These are phyloP conservation scores for Trachelipus rathkii DNA, from an alignment of 1,140 invertebrate species.

Conservation along the genomic window DNA sequence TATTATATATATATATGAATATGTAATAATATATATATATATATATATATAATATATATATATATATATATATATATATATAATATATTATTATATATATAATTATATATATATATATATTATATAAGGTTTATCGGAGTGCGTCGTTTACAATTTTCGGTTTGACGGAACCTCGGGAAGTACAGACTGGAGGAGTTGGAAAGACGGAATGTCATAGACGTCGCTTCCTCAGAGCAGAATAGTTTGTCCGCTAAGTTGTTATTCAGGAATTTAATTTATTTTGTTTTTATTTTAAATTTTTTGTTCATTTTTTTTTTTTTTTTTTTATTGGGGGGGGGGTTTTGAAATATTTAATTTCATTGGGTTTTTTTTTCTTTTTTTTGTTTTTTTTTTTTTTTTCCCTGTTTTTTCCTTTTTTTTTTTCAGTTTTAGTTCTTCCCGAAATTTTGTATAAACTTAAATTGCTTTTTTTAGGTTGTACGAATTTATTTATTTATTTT, in stretches of 20 bases:
- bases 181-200: conserved; percentile 78
- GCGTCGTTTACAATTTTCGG: conserved; percentile 84
- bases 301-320: background rate
- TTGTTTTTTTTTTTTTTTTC: too few species aligned
- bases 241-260: conserved; percentile 78
- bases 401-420: too few species aligned
- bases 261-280: too few species aligned
- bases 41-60: background rate
- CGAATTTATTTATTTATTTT: too few species aligned
- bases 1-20: background rate
- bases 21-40: background rate
- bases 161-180: conserved; percentile 79
- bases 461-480: too few species aligned
- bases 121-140: conserved; percentile 62
- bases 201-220: conserved; percentile 83
- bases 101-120: background rate
- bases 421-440: too few species aligned
- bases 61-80: background rate
- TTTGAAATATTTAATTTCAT: too few species aligned
- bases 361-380: too few species aligned
- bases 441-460: too few species aligned
- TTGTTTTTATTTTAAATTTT: background rate
- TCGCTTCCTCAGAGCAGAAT: conserved; percentile 84
- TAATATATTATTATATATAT: background rate
- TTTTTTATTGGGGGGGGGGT: too few species aligned